A percentile compares a stretch with the other conserved stretches of the same genome.
phyloP scores from a whole-genome alignment of 2,888 invertebrate species.

The Troilus luridus region DNA sequence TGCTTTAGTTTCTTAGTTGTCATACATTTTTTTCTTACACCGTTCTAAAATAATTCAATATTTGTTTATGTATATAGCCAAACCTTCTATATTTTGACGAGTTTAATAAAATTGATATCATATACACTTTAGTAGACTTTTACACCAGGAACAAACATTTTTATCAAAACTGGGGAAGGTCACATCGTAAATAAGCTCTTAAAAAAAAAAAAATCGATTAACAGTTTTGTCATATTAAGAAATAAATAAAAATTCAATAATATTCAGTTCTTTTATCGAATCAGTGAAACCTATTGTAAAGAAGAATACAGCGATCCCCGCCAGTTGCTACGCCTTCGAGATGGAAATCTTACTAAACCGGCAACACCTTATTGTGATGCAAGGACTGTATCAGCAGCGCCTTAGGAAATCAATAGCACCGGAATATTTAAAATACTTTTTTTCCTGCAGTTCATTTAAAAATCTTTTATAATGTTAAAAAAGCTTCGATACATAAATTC shows the following conservation, averaged over 20 bases:
- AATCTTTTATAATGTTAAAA: background rate
- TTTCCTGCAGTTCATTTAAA: background rate
- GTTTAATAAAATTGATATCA: too few species aligned
- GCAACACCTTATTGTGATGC: slow-evolving; percentile 8
- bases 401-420: background rate
- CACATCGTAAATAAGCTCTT: too few species aligned
- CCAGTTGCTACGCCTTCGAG: background rate
- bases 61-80: too few species aligned
- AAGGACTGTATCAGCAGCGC: background rate
- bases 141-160: too few species aligned
- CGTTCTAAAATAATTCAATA: too few species aligned
- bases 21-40: too few species aligned
- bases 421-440: background rate
- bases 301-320: background rate
- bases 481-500: background rate
- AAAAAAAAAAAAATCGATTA: too few species aligned
- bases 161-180: too few species aligned
- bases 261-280: background rate
- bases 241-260: background rate
- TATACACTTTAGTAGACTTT: too few species aligned
- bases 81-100: too few species aligned
- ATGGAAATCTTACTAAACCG: background rate
- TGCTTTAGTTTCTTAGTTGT: too few species aligned
- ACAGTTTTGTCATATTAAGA: background rate
- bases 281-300: background rate